Percentiles rank a stretch among this genome's conserved stretches.
Conservation (phyloP, 1,140 invertebrate genomes). For the Drosophila setifemur region DNA sequence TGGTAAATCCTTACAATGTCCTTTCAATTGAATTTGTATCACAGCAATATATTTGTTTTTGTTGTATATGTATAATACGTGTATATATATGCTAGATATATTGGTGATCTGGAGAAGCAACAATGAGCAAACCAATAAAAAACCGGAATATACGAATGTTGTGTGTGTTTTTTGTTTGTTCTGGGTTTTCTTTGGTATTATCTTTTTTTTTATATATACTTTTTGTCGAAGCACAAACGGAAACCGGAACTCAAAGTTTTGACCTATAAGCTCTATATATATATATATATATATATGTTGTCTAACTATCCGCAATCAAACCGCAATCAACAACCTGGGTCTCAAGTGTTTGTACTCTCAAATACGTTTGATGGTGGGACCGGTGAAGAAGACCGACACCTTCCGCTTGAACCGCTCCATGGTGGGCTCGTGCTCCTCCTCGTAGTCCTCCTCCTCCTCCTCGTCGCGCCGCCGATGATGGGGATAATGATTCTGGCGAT, state of each 20-base stretch:
- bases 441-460: conserved; percentile 54
- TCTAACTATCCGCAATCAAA: background rate
- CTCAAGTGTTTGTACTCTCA: conserved; percentile 75
- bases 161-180: too few relatives aligned
- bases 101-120: conserved; percentile 23
- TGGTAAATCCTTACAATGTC: conserved; percentile 68
- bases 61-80: conserved; percentile 36
- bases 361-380: conserved; percentile 81
- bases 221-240: conserved; percentile 8
- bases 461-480: conserved; percentile 28
- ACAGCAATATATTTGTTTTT: conserved; percentile 78
- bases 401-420: conserved; percentile 81
- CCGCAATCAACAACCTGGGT: conserved; percentile 45
- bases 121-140: conserved; percentile 28
- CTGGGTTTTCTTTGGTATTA: background rate
- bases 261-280: conserved; percentile 13
- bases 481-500: conserved; percentile 31
- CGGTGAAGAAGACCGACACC: conserved; percentile 82
- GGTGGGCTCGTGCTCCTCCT: conserved; percentile 69
- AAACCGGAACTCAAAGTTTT: conserved; percentile 13
- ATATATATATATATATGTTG: background rate
- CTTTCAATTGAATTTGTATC: conserved; percentile 79
- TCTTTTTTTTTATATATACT: background rate
- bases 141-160: too few relatives aligned
- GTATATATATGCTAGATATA: conserved; percentile 12